These are phyloP conservation scores for Aphelenchoides besseyi DNA, from an alignment of 1,140 invertebrate species.

Conservation along the genomic window DNA sequence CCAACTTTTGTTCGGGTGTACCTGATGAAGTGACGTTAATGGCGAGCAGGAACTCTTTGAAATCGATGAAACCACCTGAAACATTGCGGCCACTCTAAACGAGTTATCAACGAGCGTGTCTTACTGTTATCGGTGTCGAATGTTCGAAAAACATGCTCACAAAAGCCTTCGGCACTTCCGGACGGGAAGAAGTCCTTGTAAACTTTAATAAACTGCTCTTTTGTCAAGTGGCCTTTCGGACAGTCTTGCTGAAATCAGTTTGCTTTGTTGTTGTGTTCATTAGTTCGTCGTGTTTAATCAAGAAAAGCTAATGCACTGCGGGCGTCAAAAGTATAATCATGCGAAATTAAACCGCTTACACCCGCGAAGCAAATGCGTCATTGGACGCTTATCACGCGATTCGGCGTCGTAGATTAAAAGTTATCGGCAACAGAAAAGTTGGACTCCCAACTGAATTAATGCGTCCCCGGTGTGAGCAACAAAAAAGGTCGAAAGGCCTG, in stretches of 20 bases:
- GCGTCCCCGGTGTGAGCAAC: no score
- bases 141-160: slow-evolving; percentile 96
- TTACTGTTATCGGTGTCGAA: slow-evolving; percentile 81
- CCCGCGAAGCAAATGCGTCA: slow-evolving; percentile 1
- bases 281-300: background rate
- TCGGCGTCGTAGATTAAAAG: background rate
- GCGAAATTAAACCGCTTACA: no score
- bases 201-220: slow-evolving; percentile 90
- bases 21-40: slow-evolving; percentile 96
- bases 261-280: background rate
- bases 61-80: slow-evolving; percentile 79
- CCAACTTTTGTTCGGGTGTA: slow-evolving; percentile 93
- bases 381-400: background rate
- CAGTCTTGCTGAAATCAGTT: slow-evolving; percentile 85
- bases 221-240: slow-evolving; percentile 91
- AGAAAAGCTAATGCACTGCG: no score
- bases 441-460: no score
- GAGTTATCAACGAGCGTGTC: no score
- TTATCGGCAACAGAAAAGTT: no score
- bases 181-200: slow-evolving; percentile 79
- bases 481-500: no score
- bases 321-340: no score
- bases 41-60: slow-evolving; percentile 89
- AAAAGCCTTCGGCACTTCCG: slow-evolving; percentile 96
- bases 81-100: background rate